Conservation (phyloP, 2,797 vertebrate species). For the Eulemur rubriventer region DNA sequence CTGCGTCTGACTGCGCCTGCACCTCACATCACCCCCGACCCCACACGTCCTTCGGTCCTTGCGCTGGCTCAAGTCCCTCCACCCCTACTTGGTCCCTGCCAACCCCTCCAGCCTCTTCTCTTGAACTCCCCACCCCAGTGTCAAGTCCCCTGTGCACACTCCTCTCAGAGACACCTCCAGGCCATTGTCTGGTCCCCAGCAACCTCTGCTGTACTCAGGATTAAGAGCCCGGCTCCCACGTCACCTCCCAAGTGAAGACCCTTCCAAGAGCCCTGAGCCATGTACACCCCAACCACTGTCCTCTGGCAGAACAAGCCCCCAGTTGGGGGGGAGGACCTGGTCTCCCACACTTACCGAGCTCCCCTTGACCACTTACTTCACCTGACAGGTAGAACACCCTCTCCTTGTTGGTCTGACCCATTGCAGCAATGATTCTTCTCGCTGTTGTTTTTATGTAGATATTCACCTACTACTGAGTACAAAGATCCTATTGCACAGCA, state of each 20-base stretch:
- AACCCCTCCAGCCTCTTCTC: neutral
- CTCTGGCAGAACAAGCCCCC: neutral
- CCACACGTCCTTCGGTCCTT: neutral
- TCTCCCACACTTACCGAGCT: neutral
- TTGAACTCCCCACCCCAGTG: neutral
- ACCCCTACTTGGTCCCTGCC: neutral
- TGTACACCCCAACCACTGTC: neutral
- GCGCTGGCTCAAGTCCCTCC: neutral
- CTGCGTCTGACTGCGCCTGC: neutral
- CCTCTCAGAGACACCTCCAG: neutral
- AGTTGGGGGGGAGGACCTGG: neutral
- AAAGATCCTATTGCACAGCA: neutral
- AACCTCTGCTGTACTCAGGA: neutral
- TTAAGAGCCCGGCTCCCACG: neutral
- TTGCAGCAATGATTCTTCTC: neutral
- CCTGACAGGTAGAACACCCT: neutral
- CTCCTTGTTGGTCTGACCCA: neutral
- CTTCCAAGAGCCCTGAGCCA: neutral
- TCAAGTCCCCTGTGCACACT: neutral
- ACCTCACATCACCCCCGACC: neutral
- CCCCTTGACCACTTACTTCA: neutral
- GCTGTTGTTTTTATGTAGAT: neutral
- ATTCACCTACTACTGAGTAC: neutral
- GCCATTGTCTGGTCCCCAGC: neutral
- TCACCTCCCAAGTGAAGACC: neutral